phyloP scores from a whole-genome alignment of 2,888 invertebrate species.

The Dorcus hopei region DNA sequence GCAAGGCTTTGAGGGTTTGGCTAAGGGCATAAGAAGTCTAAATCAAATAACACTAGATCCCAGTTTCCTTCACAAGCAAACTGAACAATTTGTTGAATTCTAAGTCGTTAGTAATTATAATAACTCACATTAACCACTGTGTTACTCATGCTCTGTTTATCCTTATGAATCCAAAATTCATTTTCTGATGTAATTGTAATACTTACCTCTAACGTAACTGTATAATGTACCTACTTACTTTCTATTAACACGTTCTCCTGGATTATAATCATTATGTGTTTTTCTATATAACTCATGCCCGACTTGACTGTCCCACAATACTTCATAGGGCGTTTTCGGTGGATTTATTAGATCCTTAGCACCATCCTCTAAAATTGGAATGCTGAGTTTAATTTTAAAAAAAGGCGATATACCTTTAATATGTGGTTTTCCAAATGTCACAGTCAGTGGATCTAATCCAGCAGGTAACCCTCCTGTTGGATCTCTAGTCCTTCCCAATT shows the following conservation, averaged over 20 bases:
- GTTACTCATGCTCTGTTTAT: too few species aligned
- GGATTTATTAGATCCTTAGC: conserved; percentile 48
- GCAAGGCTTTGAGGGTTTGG: too few species aligned
- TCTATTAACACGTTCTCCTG: conserved; percentile 47
- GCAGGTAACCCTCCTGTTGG: conserved; percentile 48
- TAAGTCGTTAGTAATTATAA: too few species aligned
- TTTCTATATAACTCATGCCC: conserved; percentile 50
- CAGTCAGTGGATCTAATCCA: conserved; percentile 42
- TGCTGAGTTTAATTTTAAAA: neutral
- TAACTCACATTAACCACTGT: too few species aligned
- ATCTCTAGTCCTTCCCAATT: conserved; percentile 49
- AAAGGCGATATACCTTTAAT: conserved; percentile 13
- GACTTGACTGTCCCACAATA: conserved; percentile 42
- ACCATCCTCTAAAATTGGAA: conserved; percentile 28
- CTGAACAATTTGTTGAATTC: too few species aligned
- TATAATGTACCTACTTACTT: conserved; percentile 38
- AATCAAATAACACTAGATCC: too few species aligned
- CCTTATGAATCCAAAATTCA: too few species aligned
- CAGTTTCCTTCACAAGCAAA: too few species aligned
- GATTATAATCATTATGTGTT: conserved; percentile 51
- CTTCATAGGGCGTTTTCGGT: conserved; percentile 41
- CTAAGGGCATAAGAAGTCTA: too few species aligned
- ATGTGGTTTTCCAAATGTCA: conserved; percentile 45
- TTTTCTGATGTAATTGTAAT: too few species aligned
- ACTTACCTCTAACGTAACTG: too few species aligned